phyloP scores from a whole-genome alignment of 2,888 invertebrate species.

The Thymelicus acteon region DNA sequence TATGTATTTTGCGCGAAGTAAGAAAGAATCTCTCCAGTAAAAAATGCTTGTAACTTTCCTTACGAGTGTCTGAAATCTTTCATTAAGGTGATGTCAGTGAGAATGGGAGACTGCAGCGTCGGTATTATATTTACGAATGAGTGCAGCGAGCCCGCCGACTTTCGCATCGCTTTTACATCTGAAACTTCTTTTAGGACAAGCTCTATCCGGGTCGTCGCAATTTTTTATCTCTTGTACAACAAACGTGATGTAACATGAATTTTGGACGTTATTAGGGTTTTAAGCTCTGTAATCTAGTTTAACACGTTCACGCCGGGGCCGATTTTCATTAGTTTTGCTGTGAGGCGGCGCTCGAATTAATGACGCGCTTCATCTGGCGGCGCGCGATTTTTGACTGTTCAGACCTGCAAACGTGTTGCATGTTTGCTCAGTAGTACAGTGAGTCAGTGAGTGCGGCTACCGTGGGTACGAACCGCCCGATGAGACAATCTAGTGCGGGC shows the following conservation, averaged over 20 bases:
- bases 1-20: neutral
- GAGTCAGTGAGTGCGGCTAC: too few relatives aligned
- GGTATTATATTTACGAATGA: constrained; percentile 12
- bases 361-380: too few relatives aligned
- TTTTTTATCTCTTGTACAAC: neutral
- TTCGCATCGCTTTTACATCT: constrained; percentile 5
- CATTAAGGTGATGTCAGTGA: constrained; percentile 14
- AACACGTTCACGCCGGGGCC: too few relatives aligned
- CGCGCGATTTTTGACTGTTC: too few relatives aligned
- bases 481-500: too few relatives aligned
- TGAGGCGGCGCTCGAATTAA: too few relatives aligned
- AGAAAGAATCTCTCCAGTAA: neutral
- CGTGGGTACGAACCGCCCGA: too few relatives aligned
- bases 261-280: neutral
- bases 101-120: constrained; percentile 9
- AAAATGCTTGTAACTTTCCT: constrained; percentile 3
- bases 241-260: neutral
- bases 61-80: neutral
- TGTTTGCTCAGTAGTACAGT: too few relatives aligned
- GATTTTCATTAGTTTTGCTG: too few relatives aligned
- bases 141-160: constrained; percentile 2
- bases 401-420: too few relatives aligned
- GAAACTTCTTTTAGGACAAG: constrained; percentile 3
- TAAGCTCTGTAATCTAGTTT: too few relatives aligned
- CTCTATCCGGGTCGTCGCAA: constrained; percentile 6